Base-by-base conservation (phyloP, 2,113 vertebrate species). In the Cynoglossus semilaevis region DNA sequence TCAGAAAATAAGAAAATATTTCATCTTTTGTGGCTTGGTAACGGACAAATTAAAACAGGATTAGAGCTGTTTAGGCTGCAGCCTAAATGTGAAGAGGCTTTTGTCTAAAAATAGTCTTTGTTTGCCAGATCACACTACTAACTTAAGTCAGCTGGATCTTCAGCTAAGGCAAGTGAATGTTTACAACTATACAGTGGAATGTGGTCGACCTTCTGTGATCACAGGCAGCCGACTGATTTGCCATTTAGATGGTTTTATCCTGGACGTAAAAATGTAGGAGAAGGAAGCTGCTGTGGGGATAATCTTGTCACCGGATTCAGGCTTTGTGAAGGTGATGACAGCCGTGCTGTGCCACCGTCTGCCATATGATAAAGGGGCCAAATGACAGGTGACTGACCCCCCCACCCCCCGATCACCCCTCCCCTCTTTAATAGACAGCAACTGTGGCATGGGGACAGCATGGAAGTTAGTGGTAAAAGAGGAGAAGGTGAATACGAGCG, bases 291-390 rank as follows among this genome's bases (percentile, higher is more conserved):
- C 36, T 15, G 11, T 58, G 48, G 65, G 79, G 74, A 77, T 83
- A 74, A 86, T 85, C 77, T 76, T 58, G 77, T 77, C 79, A 85
- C 80, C 71, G 76, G 87, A 88, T 86, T 84, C 67, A 45, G 68
- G 58, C 66, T 48, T 18, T 48, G 69, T 51, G 60, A 62, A 58
- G 66, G 81, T 48, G 59, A 72, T 86, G 86, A 88, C 85, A 87
- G 82, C 64, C 59, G n/a, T 67, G 73, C 74, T 77, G 82, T 76
- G 81, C 79, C 70, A 81, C 77, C 63, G 62, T 72, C 72, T 86
- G 87, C 87, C 81, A 88, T 88, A 76, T 10, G 74, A 88, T 77
- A 76, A 87, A 79, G 81, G 69, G 68, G 82, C 81, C 72, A 82
- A 79, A 58, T 15, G 66, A 58, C 67, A 81, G 83, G 80, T 81